Evolutionary conservation across 2,113 vertebrate species (phyloP), one percentile per base, ranked within the genome.

Genomic region (Tiliqua scincoides): DNA sequence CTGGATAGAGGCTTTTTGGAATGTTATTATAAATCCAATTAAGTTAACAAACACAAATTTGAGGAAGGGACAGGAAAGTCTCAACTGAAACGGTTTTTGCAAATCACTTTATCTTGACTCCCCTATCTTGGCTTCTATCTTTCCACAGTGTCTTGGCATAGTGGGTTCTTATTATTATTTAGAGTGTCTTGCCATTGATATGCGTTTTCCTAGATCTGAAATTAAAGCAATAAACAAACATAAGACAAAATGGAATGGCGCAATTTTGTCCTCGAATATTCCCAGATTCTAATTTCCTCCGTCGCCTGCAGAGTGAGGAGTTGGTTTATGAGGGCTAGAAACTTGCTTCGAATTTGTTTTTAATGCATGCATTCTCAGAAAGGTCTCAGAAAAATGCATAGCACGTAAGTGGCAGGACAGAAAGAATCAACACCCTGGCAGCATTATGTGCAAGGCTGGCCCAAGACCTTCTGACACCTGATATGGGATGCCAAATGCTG

Each of bases 11-110:
- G 78, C 68, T 68, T 90, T 82, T 54, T 72, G 1, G 35, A 75
- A 14, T 48, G 52, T 67, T 88, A 75, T 80, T 84, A 83, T 84
- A 74, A 73, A 84, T 74, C 79, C 79, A 87, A 67, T 82, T 87
- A 76, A 73, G 18, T 80, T 88, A 80, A 88, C 40, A 83, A 92
- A 63, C 57, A 85, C 52, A 65, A 85, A 30, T 2, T 17, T n/a
- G 25, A 72, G 18, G 70, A 87, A 79, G 18, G 59, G 67, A 82
- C 75, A 77, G 9, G 10, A 52, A 14, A 89, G 85, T 17, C 21
- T 73, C 23, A 27, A 1, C 4, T 83, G 80, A 88, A 83, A 35
- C 37, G 18, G 40, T 20, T 85, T 92, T 85, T 79, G 40, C n/a
- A 85, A 3, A 52, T 21, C 40, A 35, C 48, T 59, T 35, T n/a